Evolutionary conservation across 2,797 vertebrate species (phyloP).

Genomic region (Lagocephalus sceleratus): DNA sequence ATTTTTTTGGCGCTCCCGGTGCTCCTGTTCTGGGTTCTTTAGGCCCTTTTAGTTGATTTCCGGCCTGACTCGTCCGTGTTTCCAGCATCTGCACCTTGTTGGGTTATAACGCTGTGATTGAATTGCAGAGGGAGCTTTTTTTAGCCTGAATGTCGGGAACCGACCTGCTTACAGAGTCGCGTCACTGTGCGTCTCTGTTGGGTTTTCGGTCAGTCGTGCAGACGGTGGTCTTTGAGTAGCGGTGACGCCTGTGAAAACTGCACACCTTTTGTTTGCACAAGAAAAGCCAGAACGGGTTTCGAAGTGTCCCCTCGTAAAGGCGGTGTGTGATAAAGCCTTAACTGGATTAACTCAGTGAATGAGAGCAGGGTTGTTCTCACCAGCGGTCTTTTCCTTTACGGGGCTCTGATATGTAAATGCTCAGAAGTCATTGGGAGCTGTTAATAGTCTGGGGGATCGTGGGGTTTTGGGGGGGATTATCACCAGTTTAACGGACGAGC

Average conservation of each 20-base stretch:
- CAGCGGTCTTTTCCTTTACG: not conserved
- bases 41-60: too few relatives aligned
- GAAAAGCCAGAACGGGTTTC: constrained; percentile 3
- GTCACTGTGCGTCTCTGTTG: not conserved
- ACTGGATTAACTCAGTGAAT: not conserved
- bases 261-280: not conserved
- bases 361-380: not conserved
- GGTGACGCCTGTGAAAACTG: constrained; percentile 6
- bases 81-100: too few relatives aligned
- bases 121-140: too few relatives aligned
- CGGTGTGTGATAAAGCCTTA: too few relatives aligned
- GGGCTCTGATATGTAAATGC: constrained; percentile 12
- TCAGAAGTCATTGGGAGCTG: constrained; percentile 22
- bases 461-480: constrained; percentile 46
- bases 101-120: too few relatives aligned
- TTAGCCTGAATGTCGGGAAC: too few relatives aligned
- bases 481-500: constrained; percentile 23
- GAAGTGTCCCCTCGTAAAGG: not conserved
- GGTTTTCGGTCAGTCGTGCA: constrained; percentile 29
- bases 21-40: too few relatives aligned
- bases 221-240: not conserved
- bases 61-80: too few relatives aligned
- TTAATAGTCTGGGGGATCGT: constrained; percentile 18
- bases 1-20: too few relatives aligned
- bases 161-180: not conserved